These are phyloP conservation scores for Galago senegalensis DNA, from an alignment of 2,797 vertebrate species.

Conservation along the genomic window DNA sequence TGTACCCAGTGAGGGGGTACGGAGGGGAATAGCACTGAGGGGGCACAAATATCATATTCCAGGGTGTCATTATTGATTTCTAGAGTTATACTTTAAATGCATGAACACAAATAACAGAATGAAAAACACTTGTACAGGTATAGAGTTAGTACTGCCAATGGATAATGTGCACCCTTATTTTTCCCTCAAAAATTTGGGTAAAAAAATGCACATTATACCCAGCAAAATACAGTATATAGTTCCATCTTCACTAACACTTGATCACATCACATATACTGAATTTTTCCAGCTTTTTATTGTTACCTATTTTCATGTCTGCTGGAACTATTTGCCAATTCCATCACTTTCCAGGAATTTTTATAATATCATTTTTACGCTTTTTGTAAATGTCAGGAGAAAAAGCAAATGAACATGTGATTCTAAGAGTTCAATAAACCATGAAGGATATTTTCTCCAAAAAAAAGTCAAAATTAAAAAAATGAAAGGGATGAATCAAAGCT, in stretches of 20 bases:
- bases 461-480: constrained; percentile 34
- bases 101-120: no score
- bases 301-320: not conserved
- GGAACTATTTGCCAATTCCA: not conserved
- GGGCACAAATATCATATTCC: no score
- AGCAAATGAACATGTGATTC: not conserved
- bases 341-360: not conserved
- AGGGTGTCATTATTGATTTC: no score
- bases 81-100: no score
- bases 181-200: no score
- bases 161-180: no score
- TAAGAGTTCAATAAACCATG: constrained; percentile 2
- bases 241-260: not conserved
- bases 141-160: no score
- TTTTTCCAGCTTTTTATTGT: not conserved
- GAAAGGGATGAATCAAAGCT: not conserved
- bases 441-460: constrained; percentile 19
- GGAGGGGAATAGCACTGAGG: no score
- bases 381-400: not conserved
- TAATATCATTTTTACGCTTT: constrained; percentile 45
- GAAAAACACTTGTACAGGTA: no score
- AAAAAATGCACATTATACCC: no score
- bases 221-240: no score
- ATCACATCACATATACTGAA: not conserved
- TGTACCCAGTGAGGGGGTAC: no score